phyloP scores from a whole-genome alignment of 2,888 invertebrate species.

The Miltochrista miniata region DNA sequence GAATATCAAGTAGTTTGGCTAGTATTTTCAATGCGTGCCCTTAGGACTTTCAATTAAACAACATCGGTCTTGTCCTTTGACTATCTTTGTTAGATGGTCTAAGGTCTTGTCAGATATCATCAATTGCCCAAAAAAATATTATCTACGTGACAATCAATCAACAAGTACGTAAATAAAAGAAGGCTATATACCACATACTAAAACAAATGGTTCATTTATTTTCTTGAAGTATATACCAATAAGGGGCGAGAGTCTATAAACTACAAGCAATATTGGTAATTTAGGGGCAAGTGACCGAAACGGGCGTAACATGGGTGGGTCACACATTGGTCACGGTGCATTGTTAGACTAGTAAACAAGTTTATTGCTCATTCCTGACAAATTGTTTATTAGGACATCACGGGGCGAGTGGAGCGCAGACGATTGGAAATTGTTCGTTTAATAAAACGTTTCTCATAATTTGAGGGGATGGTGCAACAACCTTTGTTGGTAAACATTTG shows the following conservation, averaged over 20 bases:
- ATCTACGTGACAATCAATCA: too few species aligned
- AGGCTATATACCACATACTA: background rate
- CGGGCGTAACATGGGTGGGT: constrained; percentile 4
- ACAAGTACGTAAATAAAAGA: background rate
- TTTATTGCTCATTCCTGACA: constrained; percentile 26
- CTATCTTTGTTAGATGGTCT: too few species aligned
- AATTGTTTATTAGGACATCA: constrained; percentile 14
- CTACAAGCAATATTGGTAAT: background rate
- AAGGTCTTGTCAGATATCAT: too few species aligned
- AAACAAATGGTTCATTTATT: too few species aligned
- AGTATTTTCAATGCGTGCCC: too few species aligned
- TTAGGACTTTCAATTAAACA: too few species aligned
- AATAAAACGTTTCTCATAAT: too few species aligned
- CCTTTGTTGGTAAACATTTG: too few species aligned
- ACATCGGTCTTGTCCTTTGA: too few species aligned
- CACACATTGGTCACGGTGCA: constrained; percentile 14
- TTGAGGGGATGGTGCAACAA: too few species aligned
- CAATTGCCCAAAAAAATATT: too few species aligned
- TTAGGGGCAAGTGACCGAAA: constrained; percentile 7
- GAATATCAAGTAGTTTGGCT: too few species aligned
- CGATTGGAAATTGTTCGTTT: background rate
- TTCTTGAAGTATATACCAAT: background rate
- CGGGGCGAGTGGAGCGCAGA: constrained; percentile 2
- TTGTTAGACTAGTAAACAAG: constrained; percentile 15
- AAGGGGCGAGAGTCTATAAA: constrained; percentile 1